Evolutionary conservation across 1,140 invertebrate species (phyloP), one percentile per base, ranked within the genome.

Genomic region (Rhizoglyphus robini): DNA sequence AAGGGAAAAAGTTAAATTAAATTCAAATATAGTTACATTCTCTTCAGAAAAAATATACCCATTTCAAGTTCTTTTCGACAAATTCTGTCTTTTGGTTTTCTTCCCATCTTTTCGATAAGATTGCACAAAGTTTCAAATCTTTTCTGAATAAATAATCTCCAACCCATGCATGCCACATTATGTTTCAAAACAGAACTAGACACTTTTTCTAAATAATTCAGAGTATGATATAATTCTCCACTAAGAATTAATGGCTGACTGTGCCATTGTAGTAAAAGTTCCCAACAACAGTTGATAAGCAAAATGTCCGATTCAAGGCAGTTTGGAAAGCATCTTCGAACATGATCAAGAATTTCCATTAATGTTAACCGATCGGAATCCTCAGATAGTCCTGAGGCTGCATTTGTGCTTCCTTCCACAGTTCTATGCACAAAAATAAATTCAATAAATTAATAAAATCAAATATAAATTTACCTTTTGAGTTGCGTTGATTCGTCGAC

Each of bases 271-370:
- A 87, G 81, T 65, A 87, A 82, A 76, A 88, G 90, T 74, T 94
- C 89, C 91, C 90, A 95, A 69, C 83, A 84, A 78, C 92, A 84
- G 75, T 93, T 90, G 13, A 85, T 82, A 36, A 93, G 75, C 31
- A 95, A 74, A 34, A 86, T 82, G 70, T 86, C 84, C 32, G 84
- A 82, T 29, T 85, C 83, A 36, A 93, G 79, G 76, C 88, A 93
- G 65, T 89, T 84, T 0, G 90, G 90, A 74, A 94, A 93, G 49
- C 67, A 67, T 18, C 41, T 57, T 4, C 66, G 58, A 15, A 70
- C 67, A 30, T 72, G 67, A 36, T 48, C 57, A 13, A 72, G 41
- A 8, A 72, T 57, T 34, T 69, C 68, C 63, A 36, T 41, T n/a
- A 62, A 74, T 87, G 83, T 41, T 80, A 79, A 41, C 83, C 82